Conservation (phyloP, 2,113 vertebrate species). For the Girardinichthys multiradiatus region DNA sequence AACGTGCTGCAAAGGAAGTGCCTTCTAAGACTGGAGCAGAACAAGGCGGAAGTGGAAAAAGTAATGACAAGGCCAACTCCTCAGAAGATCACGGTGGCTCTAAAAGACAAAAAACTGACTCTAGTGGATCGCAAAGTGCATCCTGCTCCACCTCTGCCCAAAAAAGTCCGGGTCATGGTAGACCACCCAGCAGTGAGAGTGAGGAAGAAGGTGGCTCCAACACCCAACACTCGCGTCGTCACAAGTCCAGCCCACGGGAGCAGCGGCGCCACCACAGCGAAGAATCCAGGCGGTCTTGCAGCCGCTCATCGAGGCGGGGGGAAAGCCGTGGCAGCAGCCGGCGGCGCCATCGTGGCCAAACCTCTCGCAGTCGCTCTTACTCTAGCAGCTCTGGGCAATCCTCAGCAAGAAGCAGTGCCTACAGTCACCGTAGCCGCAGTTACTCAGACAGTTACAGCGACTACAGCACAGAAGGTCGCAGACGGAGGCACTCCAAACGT, state of each 20-base stretch:
- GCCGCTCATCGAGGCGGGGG: slow-evolving; percentile 85
- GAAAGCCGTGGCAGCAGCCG: slow-evolving; percentile 80
- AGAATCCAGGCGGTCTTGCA: slow-evolving; percentile 88
- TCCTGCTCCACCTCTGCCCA: slow-evolving; percentile 81
- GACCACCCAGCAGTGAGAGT: slow-evolving; percentile 89
- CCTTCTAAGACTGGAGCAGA: slow-evolving; percentile 76
- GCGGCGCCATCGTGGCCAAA: slow-evolving; percentile 80
- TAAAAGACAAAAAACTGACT: slow-evolving; percentile 79
- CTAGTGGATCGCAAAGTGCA: slow-evolving; percentile 62
- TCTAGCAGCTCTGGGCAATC: slow-evolving; percentile 92
- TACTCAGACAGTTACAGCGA: slow-evolving; percentile 96
- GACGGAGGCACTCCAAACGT: slow-evolving; percentile 81
- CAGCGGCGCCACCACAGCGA: slow-evolving; percentile 87
- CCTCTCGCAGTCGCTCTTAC: slow-evolving; percentile 86
- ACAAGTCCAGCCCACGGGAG: slow-evolving; percentile 83
- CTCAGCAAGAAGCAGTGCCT: slow-evolving; percentile 88
- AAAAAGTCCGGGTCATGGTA: slow-evolving; percentile 70
- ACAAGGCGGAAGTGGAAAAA: slow-evolving; percentile 61
- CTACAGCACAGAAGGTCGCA: slow-evolving; percentile 83
- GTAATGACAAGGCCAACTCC: slow-evolving; percentile 69
- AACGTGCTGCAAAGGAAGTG: slow-evolving; percentile 81
- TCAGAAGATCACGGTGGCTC: slow-evolving; percentile 83
- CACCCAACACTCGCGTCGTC: slow-evolving; percentile 80
- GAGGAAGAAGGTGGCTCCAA: slow-evolving; percentile 87
- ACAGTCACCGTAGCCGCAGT: slow-evolving; percentile 88